Base-by-base conservation (phyloP, 2,797 vertebrate genomes). In the Chiloscyllium punctatum region DNA sequence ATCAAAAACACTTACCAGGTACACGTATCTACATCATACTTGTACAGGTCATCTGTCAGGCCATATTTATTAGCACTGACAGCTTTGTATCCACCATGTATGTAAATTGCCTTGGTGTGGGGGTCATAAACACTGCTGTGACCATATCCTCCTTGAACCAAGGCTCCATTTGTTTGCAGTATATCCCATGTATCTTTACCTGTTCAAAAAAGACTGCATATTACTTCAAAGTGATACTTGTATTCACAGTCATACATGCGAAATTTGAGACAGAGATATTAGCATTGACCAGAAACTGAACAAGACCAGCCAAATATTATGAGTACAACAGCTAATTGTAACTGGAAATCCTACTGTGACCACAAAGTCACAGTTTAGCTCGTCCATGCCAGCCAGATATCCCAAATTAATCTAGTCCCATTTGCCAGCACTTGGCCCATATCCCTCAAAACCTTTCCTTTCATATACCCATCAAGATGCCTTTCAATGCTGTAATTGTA, bases 11-110 rank as follows among this genome's bases (percentile, higher is more conserved):
- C 97, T 97, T 96, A 99, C 99, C 99, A 99, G 97, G 98, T 98
- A 95, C 96, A 97, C 30, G 95, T 97, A 96, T 98, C 98, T 96
- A 99, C 98, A 0, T 99, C 97, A 0, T 99, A 98, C 96, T 97
- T 98, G 97, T 99, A 99, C 96, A 99, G 97, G 96, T 99, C 99
- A 94, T 99, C 98, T 0, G 99, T 98, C 15, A 99, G 98, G 57
- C 99, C 98, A 95, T 99, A 99, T 96, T 99, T 99, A 97, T 98
- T 99, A 96, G 99, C 98, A 11, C 98, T 99, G 97, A 99, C 99
- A 0, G 99, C 99, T 97, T 99, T 99, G 98, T 99, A 99, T 86
- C 99, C 99, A 27, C 99, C 99, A 0, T 99, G 99, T 96, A 99
- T 98, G 95, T 99, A 99, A 96, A 99, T 97, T 48, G 98, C 97